Evolutionary conservation across 2,113 vertebrate species (phyloP).

Genomic region (Semicossyphus pulcher): DNA sequence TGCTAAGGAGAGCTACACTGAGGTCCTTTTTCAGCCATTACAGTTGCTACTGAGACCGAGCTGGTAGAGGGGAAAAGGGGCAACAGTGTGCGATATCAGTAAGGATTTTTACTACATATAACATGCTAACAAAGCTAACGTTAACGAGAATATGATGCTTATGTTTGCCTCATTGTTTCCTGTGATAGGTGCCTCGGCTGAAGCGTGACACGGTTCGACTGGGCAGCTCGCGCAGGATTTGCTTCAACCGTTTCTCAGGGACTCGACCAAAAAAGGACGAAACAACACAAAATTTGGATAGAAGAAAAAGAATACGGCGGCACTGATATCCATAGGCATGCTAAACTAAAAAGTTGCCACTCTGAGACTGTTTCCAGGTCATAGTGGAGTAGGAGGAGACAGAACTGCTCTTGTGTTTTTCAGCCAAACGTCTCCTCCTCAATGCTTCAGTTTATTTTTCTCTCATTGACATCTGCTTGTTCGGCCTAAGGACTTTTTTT

Average conservation of each 20-base stretch:
- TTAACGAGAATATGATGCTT: not conserved
- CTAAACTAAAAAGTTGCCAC: conserved; percentile 62
- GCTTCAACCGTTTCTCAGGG: conserved; percentile 1
- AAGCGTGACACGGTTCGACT: conserved; percentile 5
- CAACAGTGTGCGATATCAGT: not conserved
- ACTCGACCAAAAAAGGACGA: not conserved
- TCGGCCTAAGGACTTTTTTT: conserved; percentile 10
- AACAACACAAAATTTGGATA: not conserved
- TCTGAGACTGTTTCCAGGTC: conserved; percentile 76
- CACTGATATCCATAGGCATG: conserved; percentile 22
- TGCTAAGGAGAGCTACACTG: conserved; percentile 65
- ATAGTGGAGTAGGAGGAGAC: conserved; percentile 78
- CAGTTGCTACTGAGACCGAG: conserved; percentile 59
- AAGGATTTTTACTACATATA: conserved; percentile 9
- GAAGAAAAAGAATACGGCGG: not conserved
- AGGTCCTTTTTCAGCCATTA: conserved; percentile 77
- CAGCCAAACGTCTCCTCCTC: conserved; percentile 15
- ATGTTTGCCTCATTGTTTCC: conserved; percentile 62
- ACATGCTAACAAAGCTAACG: not conserved
- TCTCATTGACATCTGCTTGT: conserved; percentile 21
- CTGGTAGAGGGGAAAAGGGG: not conserved
- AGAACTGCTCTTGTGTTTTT: conserved; percentile 43
- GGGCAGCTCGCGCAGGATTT: not conserved
- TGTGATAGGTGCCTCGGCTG: conserved; percentile 40
- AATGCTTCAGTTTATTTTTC: conserved; percentile 1